A percentile compares a stretch with the other conserved stretches of the same genome.
phyloP scores from a whole-genome alignment of 1,140 invertebrate species.

The Drosophila pseudoobscura region DNA sequence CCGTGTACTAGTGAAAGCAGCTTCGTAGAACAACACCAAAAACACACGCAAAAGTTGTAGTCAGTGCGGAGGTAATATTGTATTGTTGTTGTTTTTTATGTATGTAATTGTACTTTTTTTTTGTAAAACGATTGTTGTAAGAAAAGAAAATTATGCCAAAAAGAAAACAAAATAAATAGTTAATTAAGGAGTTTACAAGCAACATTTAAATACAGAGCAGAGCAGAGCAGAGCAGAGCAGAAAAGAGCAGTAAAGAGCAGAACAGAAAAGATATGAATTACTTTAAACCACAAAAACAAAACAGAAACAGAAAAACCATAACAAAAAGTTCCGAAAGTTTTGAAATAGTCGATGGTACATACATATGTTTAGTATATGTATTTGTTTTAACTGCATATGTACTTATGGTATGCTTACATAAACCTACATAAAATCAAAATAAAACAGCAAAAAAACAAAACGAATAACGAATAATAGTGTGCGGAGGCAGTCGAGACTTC shows the following conservation, averaged over 20 bases:
- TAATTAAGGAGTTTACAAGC: conserved; percentile 44
- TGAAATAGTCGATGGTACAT: conserved; percentile 20
- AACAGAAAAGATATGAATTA: conserved; percentile 45
- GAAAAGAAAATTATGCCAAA: conserved; percentile 39
- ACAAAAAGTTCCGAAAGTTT: conserved; percentile 48
- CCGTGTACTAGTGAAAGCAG: conserved; percentile 15
- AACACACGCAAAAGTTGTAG: conserved; percentile 19
- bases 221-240: neutral
- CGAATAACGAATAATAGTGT: no score
- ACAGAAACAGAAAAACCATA: conserved; percentile 15
- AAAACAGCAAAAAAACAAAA: neutral
- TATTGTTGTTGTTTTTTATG: conserved; percentile 54
- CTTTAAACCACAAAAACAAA: conserved; percentile 21
- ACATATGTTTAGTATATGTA: neutral
- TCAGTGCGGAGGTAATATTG: conserved; percentile 31
- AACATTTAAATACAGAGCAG: conserved; percentile 16
- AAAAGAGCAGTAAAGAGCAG: neutral
- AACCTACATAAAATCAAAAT: conserved; percentile 8
- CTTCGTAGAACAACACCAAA: conserved; percentile 53
- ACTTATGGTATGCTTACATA: conserved; percentile 3
- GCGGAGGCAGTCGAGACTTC: conserved; percentile 8
- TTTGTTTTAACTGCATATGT: conserved; percentile 28
- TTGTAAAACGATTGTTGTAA: conserved; percentile 49
- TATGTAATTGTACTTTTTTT: conserved; percentile 38
- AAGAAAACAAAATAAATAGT: conserved; percentile 27